Evolutionary conservation across 2,797 vertebrate species (phyloP), one percentile per base, ranked within the genome.

Genomic region (Sphaeramia orbicularis): DNA sequence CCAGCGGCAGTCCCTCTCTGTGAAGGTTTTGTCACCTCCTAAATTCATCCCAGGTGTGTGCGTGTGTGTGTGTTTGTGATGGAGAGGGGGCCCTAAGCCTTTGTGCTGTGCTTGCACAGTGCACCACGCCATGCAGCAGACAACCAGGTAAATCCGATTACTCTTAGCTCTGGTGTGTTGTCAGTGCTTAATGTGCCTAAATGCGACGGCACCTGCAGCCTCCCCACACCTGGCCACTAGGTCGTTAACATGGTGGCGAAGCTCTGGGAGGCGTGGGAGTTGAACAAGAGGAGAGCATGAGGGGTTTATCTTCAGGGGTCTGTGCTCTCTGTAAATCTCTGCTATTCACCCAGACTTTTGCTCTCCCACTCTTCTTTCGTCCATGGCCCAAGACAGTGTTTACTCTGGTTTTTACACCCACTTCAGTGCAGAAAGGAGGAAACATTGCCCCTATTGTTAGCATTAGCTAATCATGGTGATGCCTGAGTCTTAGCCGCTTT

Each of bases 1-100:
- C 52, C 74, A 79, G 67, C 67, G 77, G 86, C 65, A 83, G 74
- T 79, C 81, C 65, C 81, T 65, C 68, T 83, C 78, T 66, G 7
- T 62, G 82, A 88, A 82, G 77, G 82, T 78, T 65, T 84, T 91
- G 88, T 93, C 85, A 86, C 88, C 65, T 81, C 84, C 81, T 92
- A 95, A 95, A 95, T 92, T 79, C 80, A 85, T 90, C 87, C 92
- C 89, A 91, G 87, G 90, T 93, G 88, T 93, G 90, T 72, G 77
- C 45, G 3, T 66, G 68, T 83, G 76, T 81, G 80, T 78, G 78
- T 77, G 80, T 83, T 74, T 75, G 85, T 93, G 92, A 93, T 93
- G 84, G 88, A 94, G 91, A 92, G 87, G 78, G 84, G 87, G 83
- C 81, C 71, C 67, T 55, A 62, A 76, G 79, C 69, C 64, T 76